Evolutionary conservation across 2,113 vertebrate species (phyloP).

Genomic region (Thryonomys swinderianus): DNA sequence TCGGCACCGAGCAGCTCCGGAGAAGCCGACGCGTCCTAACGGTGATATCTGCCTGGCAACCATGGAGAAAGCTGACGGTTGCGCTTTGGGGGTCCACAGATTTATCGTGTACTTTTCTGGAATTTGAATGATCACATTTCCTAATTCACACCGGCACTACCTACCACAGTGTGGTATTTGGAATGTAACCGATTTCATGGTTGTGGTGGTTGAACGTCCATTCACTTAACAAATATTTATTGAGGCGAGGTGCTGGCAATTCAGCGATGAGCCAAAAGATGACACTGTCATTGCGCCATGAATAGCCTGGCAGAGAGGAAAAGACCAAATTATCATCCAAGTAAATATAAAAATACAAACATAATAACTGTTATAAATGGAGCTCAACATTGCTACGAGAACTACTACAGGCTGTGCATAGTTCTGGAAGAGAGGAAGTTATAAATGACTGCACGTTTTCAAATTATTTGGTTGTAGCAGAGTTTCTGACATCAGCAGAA

Average conservation of each 20-base stretch:
- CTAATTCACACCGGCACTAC: neutral
- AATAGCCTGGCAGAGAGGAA: neutral
- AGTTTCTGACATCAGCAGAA: neutral
- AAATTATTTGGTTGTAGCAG: neutral
- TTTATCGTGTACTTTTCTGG: neutral
- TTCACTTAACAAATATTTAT: slow-evolving; percentile 18
- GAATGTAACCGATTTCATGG: neutral
- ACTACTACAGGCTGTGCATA: neutral
- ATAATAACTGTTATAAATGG: neutral
- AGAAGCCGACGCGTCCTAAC: neutral
- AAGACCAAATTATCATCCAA: neutral
- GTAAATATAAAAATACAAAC: neutral
- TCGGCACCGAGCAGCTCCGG: neutral
- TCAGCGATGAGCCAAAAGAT: neutral
- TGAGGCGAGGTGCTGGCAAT: neutral
- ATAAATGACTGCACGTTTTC: neutral
- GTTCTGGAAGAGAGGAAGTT: neutral
- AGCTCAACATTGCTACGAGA: neutral
- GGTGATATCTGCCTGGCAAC: neutral
- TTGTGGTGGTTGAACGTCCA: neutral
- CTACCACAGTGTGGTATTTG: neutral
- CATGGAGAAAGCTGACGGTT: neutral
- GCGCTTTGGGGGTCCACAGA: neutral
- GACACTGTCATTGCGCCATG: neutral
- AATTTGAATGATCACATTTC: neutral